A percentile compares a stretch with the other conserved stretches of the same genome.
These are phyloP conservation scores for Hirtodrosophila cameraria DNA, from an alignment of 2,888 invertebrate genomes.

Conservation along the genomic window DNA sequence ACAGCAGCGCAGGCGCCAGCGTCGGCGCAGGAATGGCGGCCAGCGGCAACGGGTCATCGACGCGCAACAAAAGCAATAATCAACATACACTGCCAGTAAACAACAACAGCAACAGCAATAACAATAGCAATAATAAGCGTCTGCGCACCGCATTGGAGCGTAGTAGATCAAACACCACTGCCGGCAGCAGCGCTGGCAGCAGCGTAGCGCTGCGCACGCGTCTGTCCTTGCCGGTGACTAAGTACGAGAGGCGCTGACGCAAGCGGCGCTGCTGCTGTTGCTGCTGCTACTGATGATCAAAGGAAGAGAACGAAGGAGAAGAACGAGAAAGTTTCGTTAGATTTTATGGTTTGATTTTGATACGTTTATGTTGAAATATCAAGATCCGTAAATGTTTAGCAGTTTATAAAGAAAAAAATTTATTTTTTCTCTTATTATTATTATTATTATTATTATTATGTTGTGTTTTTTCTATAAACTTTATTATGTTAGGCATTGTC, in stretches of 20 bases:
- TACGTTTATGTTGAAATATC: constrained; percentile 2
- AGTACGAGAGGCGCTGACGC: constrained; percentile 83
- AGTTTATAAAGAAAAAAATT: background rate
- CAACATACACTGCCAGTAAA: constrained; percentile 68
- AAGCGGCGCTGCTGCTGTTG: constrained; percentile 58
- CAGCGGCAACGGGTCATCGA: constrained; percentile 37
- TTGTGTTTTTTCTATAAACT: constrained; percentile 31
- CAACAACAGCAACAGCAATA: constrained; percentile 37
- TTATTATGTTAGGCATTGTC: constrained; percentile 16
- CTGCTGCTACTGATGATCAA: constrained; percentile 45
- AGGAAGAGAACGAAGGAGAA: background rate
- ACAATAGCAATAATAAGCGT: constrained; percentile 68
- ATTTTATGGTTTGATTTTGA: constrained; percentile 23
- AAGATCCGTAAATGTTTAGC: constrained; percentile 6
- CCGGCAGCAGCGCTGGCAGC: constrained; percentile 49
- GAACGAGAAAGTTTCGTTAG: constrained; percentile 19
- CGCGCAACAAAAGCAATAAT: constrained; percentile 73
- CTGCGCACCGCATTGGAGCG: constrained; percentile 83
- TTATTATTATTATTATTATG: constrained; percentile 28
- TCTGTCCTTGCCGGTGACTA: constrained; percentile 84
- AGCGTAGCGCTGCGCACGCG: constrained; percentile 83
- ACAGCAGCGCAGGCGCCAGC: constrained; percentile 36
- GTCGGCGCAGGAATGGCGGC: constrained; percentile 6
- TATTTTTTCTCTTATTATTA: constrained; percentile 6
- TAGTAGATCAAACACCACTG: constrained; percentile 48